A percentile compares a stretch with the other conserved stretches of the same genome.
Conservation (phyloP, 2,797 vertebrate species). For the Pipistrellus pygmaeus region DNA sequence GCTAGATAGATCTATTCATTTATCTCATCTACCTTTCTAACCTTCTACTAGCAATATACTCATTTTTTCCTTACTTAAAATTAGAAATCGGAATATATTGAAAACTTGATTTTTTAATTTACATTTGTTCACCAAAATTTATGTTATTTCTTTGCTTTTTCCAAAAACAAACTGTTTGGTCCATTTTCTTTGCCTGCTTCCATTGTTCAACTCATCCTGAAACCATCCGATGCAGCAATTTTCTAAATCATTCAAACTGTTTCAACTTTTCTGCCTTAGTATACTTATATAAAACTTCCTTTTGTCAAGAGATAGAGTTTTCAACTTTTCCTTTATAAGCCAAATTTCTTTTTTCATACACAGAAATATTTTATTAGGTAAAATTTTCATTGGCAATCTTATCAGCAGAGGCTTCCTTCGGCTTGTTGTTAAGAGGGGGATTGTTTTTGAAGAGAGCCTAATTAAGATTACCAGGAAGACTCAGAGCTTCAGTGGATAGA, state of each 20-base stretch:
- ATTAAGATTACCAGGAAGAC: neutral
- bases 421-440: neutral
- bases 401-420: neutral
- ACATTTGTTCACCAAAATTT: neutral
- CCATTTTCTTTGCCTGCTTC: neutral
- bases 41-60: neutral
- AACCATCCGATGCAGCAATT: neutral
- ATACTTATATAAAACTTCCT: neutral
- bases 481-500: neutral
- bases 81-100: neutral
- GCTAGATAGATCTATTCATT: neutral
- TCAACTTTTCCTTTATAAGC: neutral
- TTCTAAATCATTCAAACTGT: slow-evolving; percentile 29
- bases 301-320: neutral
- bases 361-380: neutral
- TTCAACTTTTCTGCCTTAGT: slow-evolving; percentile 4
- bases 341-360: neutral
- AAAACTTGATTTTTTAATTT: slow-evolving; percentile 47
- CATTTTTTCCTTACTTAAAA: slow-evolving; percentile 13
- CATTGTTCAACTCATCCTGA: neutral
- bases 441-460: neutral
- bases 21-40: neutral
- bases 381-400: neutral
- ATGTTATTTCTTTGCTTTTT: slow-evolving; percentile 25
- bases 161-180: neutral